Percentiles rank a stretch among this genome's conserved stretches.
Evolutionary conservation across 92 coral and sea anemone genomes (phyloP).

Genomic region (Siderastrea siderea): DNA sequence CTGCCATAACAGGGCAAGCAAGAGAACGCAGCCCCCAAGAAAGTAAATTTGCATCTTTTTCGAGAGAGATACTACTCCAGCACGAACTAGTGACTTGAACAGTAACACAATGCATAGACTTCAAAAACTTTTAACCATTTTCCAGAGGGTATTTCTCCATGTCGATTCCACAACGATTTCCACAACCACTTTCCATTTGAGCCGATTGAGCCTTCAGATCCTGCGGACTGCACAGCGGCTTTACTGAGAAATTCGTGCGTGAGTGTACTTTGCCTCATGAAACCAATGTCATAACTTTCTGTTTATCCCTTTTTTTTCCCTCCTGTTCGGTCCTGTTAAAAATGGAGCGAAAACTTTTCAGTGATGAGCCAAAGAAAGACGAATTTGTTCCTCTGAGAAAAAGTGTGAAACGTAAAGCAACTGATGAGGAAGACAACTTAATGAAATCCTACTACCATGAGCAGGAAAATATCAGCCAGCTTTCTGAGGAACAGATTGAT

Average conservation of each 20-base stretch:
- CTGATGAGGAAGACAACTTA: constrained; percentile 86
- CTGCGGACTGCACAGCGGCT: neutral
- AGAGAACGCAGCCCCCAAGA: constrained; percentile 45
- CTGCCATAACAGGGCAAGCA: constrained; percentile 77
- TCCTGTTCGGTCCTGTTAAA: neutral
- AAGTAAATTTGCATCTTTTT: constrained; percentile 70
- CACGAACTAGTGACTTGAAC: neutral
- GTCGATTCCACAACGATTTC: neutral
- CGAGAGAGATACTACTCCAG: neutral
- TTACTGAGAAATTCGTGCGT: neutral
- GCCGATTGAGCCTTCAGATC: constrained; percentile 3
- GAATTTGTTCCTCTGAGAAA: constrained; percentile 82
- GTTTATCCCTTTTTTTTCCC: neutral
- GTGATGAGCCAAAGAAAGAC: neutral
- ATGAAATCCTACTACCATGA: constrained; percentile 87
- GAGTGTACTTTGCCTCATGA: neutral
- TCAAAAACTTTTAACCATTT: neutral
- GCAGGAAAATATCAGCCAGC: constrained; percentile 61
- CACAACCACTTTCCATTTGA: too few species aligned
- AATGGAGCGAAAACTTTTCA: neutral
- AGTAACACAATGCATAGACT: neutral
- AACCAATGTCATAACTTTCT: neutral
- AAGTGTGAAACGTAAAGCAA: constrained; percentile 78
- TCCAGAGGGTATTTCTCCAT: neutral
- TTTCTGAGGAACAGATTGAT: constrained; percentile 87